Evolutionary conservation across 2,797 vertebrate genomes (phyloP).

Genomic region (Tapera naevia): DNA sequence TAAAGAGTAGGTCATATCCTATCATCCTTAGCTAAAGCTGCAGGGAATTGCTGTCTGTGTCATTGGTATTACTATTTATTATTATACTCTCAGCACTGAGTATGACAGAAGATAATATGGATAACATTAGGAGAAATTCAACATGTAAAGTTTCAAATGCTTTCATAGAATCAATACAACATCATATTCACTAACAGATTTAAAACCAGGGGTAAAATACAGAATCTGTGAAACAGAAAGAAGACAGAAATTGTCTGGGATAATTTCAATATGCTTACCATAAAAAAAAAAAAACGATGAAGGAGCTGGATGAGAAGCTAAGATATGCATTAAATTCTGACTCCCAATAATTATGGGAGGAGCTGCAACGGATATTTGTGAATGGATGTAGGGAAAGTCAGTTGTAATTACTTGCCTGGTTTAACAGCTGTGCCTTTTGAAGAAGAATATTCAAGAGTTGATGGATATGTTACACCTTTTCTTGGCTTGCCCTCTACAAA

Average conservation of each 20-base stretch:
- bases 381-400: not conserved
- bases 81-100: not conserved
- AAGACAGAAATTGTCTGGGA: not conserved
- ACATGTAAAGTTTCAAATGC: not conserved
- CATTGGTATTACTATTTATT: not conserved
- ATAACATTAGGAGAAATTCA: not conserved
- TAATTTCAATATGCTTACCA: not conserved
- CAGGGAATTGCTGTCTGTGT: not conserved
- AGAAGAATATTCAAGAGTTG: conserved; percentile 85
- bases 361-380: not conserved
- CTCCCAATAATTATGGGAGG: not conserved
- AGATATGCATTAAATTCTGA: not conserved
- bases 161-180: not conserved
- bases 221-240: not conserved
- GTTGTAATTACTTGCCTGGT: conserved; percentile 78
- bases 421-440: conserved; percentile 82
- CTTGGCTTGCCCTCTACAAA: conserved; percentile 90
- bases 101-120: not conserved
- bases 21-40: not conserved
- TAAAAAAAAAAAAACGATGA: not conserved
- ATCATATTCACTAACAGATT: not conserved
- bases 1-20: not conserved
- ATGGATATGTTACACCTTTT: conserved; percentile 91
- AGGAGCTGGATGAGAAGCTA: not conserved
- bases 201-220: not conserved